phyloP scores from a whole-genome alignment of 2,797 vertebrate species.

The Choloepus didactylus region DNA sequence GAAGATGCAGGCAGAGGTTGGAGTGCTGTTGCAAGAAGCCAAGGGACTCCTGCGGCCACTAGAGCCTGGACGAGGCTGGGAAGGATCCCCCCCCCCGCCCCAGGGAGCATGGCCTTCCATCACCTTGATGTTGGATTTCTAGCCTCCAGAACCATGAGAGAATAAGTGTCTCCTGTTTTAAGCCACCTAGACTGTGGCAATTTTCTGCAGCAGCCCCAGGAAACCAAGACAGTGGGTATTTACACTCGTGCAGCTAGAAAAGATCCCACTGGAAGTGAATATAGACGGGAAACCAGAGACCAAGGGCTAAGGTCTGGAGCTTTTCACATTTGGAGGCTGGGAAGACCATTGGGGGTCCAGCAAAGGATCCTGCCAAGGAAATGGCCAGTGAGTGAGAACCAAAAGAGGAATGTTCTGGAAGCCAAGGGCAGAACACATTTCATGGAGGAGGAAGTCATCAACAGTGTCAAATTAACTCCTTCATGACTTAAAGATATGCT shows the following conservation, averaged over 20 bases:
- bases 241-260: not conserved
- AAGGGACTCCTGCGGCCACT: too few relatives aligned
- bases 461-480: not conserved
- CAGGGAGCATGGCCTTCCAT: too few relatives aligned
- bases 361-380: not conserved
- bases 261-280: not conserved
- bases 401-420: not conserved
- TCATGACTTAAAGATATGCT: not conserved
- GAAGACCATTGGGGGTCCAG: fast-evolving
- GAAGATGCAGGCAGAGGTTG: too few relatives aligned
- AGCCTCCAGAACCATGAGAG: not conserved
- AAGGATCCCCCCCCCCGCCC: too few relatives aligned
- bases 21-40: too few relatives aligned
- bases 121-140: not conserved
- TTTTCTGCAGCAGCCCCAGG: not conserved
- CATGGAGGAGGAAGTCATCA: not conserved
- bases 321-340: not conserved
- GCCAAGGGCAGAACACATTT: not conserved
- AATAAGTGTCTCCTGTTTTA: not conserved
- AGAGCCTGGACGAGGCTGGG: too few relatives aligned
- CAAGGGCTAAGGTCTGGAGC: not conserved
- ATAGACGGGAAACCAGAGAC: not conserved
- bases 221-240: not conserved
- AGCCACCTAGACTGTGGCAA: not conserved
- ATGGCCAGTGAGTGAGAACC: not conserved